A percentile compares a stretch with the other conserved stretches of the same genome.
Conservation (phyloP, 2,797 vertebrate genomes). For the Spea hammondii region DNA sequence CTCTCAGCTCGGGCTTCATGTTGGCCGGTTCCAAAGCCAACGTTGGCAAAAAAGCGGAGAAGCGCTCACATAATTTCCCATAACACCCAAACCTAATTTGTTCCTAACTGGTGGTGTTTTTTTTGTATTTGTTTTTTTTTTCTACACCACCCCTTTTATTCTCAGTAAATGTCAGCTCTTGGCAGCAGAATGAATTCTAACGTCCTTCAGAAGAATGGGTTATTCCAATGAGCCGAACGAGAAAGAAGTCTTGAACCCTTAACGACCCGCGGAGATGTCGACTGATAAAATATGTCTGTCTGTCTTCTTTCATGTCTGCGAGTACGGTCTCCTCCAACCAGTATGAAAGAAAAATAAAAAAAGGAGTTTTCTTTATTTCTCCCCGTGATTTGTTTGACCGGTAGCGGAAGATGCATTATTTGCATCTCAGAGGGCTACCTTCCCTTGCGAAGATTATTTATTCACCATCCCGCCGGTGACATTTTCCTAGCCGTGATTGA, state of each 20-base stretch:
- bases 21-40: neutral
- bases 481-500: constrained; percentile 18
- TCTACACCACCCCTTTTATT: neutral
- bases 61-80: neutral
- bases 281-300: constrained; percentile 25
- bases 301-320: constrained; percentile 14
- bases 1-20: too few species aligned
- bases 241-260: constrained; percentile 35
- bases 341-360: neutral
- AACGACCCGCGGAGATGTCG: constrained; percentile 36
- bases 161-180: constrained; percentile 12
- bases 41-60: constrained; percentile 6
- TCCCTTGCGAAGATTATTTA: constrained; percentile 6
- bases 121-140: constrained; percentile 4
- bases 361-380: constrained; percentile 15
- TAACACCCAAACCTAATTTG: constrained; percentile 14
- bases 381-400: neutral
- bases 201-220: constrained; percentile 26
- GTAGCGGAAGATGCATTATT: constrained; percentile 21
- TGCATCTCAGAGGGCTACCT: constrained; percentile 17
- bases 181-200: constrained; percentile 34
- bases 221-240: neutral
- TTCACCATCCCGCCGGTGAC: constrained; percentile 23
- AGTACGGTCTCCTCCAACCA: neutral
- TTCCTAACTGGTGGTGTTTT: constrained; percentile 38